Conservation (phyloP, 1,140 invertebrate species). For the Brachionus rubens region DNA sequence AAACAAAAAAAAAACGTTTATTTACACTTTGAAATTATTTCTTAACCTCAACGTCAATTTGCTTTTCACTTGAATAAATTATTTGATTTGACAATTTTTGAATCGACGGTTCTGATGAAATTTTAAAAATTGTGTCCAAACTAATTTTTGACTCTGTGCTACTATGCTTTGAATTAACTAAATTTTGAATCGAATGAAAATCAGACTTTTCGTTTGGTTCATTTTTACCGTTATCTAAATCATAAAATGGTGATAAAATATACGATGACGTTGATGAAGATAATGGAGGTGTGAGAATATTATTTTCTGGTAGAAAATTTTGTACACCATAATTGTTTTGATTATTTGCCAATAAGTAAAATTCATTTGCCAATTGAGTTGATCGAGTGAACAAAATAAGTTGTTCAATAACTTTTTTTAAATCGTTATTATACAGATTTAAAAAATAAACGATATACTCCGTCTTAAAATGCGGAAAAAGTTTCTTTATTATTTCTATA, state of each 20-base stretch:
- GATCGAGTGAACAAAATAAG: constrained; percentile 58
- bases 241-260: neutral
- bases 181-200: constrained; percentile 12
- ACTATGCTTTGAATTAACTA: neutral
- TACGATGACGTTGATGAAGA: neutral
- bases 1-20: too few relatives aligned
- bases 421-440: constrained; percentile 72
- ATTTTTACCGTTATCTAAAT: neutral
- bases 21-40: too few relatives aligned
- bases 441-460: constrained; percentile 77
- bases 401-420: constrained; percentile 82
- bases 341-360: too few relatives aligned
- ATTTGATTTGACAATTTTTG: too few relatives aligned
- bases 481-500: constrained; percentile 71
- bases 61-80: too few relatives aligned
- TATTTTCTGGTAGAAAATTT: neutral
- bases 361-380: neutral
- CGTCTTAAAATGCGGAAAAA: constrained; percentile 78
- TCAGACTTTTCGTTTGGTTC: neutral
- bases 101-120: too few relatives aligned
- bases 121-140: neutral
- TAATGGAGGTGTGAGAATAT: neutral
- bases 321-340: neutral
- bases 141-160: neutral
- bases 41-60: too few relatives aligned